Percentiles rank a stretch among this genome's conserved stretches.
phyloP scores from a whole-genome alignment of 2,797 vertebrate genomes.

The Coluber constrictor region DNA sequence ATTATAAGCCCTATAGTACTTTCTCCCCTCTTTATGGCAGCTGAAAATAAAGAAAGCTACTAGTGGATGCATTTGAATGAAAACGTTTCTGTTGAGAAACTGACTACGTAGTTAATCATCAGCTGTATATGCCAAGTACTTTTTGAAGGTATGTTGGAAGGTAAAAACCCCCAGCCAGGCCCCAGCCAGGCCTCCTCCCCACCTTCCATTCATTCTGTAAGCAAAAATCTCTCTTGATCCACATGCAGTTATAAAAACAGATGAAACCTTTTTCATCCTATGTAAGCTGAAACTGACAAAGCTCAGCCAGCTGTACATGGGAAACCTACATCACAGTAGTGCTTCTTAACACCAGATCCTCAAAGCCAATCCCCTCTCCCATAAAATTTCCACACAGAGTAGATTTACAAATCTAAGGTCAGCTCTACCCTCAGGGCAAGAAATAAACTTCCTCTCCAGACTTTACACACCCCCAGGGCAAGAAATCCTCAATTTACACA shows the following conservation, averaged over 20 bases:
- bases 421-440: not conserved
- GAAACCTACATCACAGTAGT: not conserved
- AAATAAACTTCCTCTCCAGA: not conserved
- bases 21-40: not conserved
- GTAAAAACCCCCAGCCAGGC: not conserved
- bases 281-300: not conserved
- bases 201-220: not conserved
- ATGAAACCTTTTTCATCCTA: not conserved
- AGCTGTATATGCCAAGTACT: not conserved
- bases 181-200: not conserved
- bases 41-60: not conserved
- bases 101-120: not conserved
- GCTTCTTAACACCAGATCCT: not conserved
- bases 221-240: not conserved
- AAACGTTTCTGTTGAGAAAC: not conserved
- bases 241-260: not conserved
- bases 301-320: not conserved
- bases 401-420: not conserved
- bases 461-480: not conserved
- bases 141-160: not conserved
- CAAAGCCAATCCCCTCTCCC: not conserved
- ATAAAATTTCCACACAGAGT: not conserved
- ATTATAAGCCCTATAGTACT: not conserved
- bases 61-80: not conserved
- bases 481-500: not conserved